Conservation (phyloP, 2,797 vertebrate genomes). For the Channa striata region DNA sequence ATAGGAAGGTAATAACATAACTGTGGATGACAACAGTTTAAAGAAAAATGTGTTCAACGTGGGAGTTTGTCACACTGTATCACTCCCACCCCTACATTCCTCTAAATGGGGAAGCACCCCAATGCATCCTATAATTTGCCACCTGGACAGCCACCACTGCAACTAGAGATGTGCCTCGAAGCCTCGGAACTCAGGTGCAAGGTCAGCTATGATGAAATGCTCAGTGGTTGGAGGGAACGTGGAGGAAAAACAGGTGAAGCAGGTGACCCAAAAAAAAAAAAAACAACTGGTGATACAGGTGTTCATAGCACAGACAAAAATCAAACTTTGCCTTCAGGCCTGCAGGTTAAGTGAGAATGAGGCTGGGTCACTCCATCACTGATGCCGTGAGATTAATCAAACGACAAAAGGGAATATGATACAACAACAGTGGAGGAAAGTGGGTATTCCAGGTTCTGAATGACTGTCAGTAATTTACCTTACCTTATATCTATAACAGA, state of each 20-base stretch:
- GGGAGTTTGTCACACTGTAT: conserved; percentile 68
- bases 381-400: conserved; percentile 27
- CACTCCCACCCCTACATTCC: conserved; percentile 72
- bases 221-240: no score
- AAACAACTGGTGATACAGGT: conserved; percentile 17
- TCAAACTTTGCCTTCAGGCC: conserved; percentile 15
- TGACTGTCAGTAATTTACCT: no score
- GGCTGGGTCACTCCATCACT: conserved; percentile 36
- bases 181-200: background rate
- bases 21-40: conserved; percentile 25
- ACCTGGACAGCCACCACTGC: no score
- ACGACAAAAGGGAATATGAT: conserved; percentile 20
- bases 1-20: conserved; percentile 18
- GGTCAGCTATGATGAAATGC: background rate
- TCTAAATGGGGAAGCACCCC: conserved; percentile 56
- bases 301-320: background rate
- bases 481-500: background rate
- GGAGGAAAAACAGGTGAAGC: no score
- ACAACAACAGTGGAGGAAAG: conserved; percentile 7
- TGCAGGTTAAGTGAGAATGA: conserved; percentile 15
- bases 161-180: background rate
- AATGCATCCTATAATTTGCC: conserved; percentile 55
- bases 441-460: no score
- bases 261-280: no score
- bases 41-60: conserved; percentile 38